A percentile compares a stretch with the other conserved stretches of the same genome.
phyloP scores from a whole-genome alignment of 2,797 vertebrate species.

The Tapirus indicus region DNA sequence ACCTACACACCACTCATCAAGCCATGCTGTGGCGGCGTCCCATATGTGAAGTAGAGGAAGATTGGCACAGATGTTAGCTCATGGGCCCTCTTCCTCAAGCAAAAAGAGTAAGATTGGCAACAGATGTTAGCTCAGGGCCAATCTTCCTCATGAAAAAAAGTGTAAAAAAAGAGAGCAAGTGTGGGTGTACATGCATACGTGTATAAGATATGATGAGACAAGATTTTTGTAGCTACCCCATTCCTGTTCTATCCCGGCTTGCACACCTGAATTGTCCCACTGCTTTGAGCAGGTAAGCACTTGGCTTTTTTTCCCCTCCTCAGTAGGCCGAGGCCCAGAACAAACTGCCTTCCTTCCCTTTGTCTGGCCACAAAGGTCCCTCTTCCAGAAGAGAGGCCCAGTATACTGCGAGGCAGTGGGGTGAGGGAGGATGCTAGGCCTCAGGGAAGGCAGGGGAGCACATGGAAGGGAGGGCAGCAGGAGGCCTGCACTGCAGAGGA shows the following conservation, averaged over 20 bases:
- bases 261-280: not conserved
- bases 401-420: not conserved
- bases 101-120: no score
- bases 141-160: no score
- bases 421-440: not conserved
- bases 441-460: rapidly evolving
- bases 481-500: not conserved
- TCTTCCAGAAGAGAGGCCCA: not conserved
- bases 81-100: no score
- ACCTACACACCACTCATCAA: no score
- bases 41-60: no score
- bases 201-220: not conserved
- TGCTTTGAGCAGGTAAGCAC: not conserved
- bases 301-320: not conserved
- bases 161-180: not conserved
- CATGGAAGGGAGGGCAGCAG: not conserved
- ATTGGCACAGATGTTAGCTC: no score
- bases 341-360: not conserved
- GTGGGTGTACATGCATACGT: rapidly evolving
- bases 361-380: no score
- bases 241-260: rapidly evolving
- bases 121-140: no score
- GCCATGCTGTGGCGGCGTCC: no score
- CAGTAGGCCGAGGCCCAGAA: not conserved
- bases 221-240: not conserved